phyloP scores from a whole-genome alignment of 2,797 vertebrate genomes.

The Megaceryle alcyon region DNA sequence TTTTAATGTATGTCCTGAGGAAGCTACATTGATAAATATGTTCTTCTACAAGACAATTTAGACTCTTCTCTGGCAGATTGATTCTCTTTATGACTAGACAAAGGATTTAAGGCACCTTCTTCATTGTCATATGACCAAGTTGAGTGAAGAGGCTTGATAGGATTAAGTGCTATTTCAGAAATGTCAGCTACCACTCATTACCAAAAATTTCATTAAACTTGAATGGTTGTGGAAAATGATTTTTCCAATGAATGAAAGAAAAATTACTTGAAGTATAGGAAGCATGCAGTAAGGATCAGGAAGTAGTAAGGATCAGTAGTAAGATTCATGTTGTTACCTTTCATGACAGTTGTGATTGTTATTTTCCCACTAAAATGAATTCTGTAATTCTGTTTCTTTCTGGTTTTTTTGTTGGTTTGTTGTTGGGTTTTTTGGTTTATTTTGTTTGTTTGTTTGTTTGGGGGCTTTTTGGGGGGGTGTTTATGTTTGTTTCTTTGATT shows the following conservation, averaged over 20 bases:
- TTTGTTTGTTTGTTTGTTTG: no score
- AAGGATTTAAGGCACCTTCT: background rate
- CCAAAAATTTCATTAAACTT: background rate
- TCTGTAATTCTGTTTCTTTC: background rate
- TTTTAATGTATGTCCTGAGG: background rate
- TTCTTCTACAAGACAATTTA: background rate
- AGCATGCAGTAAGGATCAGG: background rate
- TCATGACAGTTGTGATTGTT: background rate
- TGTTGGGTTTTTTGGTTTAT: background rate
- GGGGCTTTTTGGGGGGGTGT: no score
- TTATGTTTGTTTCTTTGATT: no score
- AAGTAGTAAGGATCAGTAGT: background rate
- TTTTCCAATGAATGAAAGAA: background rate
- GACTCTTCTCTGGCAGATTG: background rate
- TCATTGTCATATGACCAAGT: background rate
- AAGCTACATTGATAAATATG: background rate
- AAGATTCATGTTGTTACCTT: background rate
- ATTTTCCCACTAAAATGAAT: background rate
- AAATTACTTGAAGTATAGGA: background rate
- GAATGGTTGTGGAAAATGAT: background rate
- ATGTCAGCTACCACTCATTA: background rate
- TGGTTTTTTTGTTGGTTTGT: background rate
- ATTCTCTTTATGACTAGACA: background rate
- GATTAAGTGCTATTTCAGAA: background rate
- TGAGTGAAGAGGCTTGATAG: background rate